These are phyloP conservation scores for Bombycilla garrulus DNA, from an alignment of 2,113 vertebrate species.

Conservation along the genomic window DNA sequence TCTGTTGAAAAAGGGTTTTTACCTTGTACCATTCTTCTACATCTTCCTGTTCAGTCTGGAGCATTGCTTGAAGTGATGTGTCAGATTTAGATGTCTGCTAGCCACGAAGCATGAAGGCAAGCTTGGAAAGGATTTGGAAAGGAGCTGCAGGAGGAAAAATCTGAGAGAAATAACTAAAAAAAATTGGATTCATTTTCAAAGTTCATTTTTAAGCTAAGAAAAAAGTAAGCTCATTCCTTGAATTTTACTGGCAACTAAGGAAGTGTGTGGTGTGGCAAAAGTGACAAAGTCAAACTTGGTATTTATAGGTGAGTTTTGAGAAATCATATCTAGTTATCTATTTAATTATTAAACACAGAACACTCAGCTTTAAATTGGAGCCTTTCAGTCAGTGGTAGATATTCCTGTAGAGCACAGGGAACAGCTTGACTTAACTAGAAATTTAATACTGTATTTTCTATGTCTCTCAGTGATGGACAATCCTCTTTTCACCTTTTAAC, in stretches of 20 bases:
- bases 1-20: background rate
- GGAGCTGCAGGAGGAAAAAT: background rate
- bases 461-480: background rate
- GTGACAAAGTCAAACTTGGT: background rate
- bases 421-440: background rate
- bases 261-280: background rate
- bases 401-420: background rate
- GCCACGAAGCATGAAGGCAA: background rate
- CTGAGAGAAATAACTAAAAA: background rate
- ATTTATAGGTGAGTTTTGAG: background rate
- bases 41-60: background rate
- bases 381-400: background rate
- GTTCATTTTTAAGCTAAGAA: rapidly evolving
- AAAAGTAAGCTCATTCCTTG: background rate
- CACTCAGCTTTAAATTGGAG: background rate
- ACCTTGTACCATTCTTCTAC: background rate
- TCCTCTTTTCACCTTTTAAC: background rate
- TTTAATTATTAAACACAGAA: background rate
- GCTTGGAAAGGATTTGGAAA: background rate
- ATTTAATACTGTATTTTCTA: background rate
- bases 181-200: background rate
- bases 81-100: background rate
- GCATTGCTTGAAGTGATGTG: background rate
- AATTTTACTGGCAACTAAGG: background rate
- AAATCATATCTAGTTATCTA: background rate